Conservation (phyloP, 2,888 invertebrate genomes). For the Galerucella calmariensis region DNA sequence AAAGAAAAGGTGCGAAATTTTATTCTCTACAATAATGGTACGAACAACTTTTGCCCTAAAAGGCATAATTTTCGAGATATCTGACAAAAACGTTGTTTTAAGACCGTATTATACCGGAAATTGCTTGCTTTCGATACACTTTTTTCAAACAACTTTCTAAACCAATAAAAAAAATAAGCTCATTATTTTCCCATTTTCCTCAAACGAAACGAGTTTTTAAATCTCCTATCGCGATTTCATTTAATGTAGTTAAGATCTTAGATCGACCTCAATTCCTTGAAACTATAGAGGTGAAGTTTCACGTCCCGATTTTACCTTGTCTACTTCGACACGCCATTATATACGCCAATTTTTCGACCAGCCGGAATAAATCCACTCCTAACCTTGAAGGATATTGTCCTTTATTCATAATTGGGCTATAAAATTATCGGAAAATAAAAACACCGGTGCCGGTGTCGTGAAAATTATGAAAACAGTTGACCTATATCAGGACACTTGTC, state of each 20-base stretch:
- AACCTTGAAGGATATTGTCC: constrained; percentile 12
- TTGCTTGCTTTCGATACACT: too few relatives aligned
- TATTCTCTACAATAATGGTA: too few relatives aligned
- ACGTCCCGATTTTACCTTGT: background rate
- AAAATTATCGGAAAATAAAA: background rate
- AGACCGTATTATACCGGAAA: too few relatives aligned
- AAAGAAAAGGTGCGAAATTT: too few relatives aligned
- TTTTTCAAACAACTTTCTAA: too few relatives aligned
- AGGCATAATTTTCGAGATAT: too few relatives aligned
- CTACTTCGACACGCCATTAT: background rate
- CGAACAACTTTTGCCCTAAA: too few relatives aligned
- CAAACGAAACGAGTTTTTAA: too few relatives aligned
- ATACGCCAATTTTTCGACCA: background rate
- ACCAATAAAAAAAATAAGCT: too few relatives aligned
- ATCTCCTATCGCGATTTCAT: too few relatives aligned
- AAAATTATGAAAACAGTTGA: constrained; percentile 8
- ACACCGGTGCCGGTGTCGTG: background rate
- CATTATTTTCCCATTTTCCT: too few relatives aligned
- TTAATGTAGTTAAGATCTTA: background rate
- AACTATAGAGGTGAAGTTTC: background rate
- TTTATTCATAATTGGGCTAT: constrained; percentile 8
- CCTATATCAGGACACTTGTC: constrained; percentile 6
- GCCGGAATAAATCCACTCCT: background rate
- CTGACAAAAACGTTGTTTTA: too few relatives aligned
- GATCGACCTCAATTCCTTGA: background rate